Evolutionary conservation across 2,797 vertebrate genomes (phyloP), one percentile per base, ranked within the genome.

Genomic region (Esox masquinongy): DNA sequence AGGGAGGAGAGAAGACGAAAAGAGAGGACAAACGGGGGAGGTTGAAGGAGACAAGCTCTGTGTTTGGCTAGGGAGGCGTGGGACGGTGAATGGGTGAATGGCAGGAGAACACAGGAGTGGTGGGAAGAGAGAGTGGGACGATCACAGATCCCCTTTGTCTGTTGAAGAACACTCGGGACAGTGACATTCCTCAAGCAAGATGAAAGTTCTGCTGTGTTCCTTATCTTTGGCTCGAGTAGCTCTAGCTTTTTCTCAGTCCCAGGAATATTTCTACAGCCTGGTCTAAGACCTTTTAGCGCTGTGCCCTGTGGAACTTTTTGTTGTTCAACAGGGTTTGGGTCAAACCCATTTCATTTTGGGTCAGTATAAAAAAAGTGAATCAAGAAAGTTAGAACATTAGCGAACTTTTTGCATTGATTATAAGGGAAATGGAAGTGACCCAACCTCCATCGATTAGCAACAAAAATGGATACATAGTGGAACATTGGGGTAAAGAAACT

Each of bases 91-190:
- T 87, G 90, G 91, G 76, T 16, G 8, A 79, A 76, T 88, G 90
- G 91, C 87, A 84, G 77, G 72, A 80, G 86, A 88, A 90, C 89
- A 92, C 76, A 86, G 80, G 77, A 49, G 79, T 73, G 74, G 90
- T 88, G 82, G 90, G 92, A 77, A 59, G 83, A 89, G 83, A 7
- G 66, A 68, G 87, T 91, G 89, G 92, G 90, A 88, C 11, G 88
- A 86, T 90, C 87, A 91, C 87, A 92, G 87, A 85, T 86, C 81
- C 80, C 19, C 86, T 89, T 90, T 91, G 89, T 91, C 84, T 86
- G 78, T 79, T 16, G 29, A 34, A 36, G 26, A 19, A 19, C 64
- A 36, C 16, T 83, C 22, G 59, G 70, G 74, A 85, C 84, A 91
- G 90, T 91, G 74, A 85, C 84, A 91, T 91, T 91, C 90, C 77